Conservation (phyloP, 1,140 invertebrate genomes). For the Sminthurides bifidus region DNA sequence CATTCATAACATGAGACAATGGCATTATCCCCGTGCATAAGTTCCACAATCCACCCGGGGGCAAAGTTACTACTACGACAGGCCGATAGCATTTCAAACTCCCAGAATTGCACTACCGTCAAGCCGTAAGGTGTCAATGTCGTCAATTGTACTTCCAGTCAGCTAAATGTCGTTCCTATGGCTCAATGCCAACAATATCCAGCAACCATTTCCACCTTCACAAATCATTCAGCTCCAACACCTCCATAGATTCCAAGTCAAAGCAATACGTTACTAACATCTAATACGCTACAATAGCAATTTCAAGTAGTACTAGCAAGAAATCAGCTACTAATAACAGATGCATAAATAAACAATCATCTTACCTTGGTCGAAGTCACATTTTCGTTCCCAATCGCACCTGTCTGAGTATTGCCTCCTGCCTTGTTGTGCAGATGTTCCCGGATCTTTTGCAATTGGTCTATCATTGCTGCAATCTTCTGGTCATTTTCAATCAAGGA, state of each 20-base stretch:
- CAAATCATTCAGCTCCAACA: not conserved
- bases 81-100: too few relatives aligned
- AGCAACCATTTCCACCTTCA: not conserved
- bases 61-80: too few relatives aligned
- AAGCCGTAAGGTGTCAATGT: too few relatives aligned
- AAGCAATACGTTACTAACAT: not conserved
- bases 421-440: constrained; percentile 19
- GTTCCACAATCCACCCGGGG: too few relatives aligned
- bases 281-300: not conserved
- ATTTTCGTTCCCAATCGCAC: constrained; percentile 1
- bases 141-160: too few relatives aligned
- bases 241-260: not conserved
- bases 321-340: too few relatives aligned
- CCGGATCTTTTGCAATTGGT: constrained; percentile 25
- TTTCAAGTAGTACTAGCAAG: too few relatives aligned
- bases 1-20: too few relatives aligned
- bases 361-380: constrained; percentile 13
- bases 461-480: constrained; percentile 30
- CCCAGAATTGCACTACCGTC: too few relatives aligned
- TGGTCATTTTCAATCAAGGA: constrained; percentile 24
- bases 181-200: not conserved
- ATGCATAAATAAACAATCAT: too few relatives aligned
- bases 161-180: not conserved
- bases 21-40: too few relatives aligned
- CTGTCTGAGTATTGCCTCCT: too few relatives aligned